These are phyloP conservation scores for Neodon shergylaensis DNA, from an alignment of 2,113 vertebrate species.

Conservation along the genomic window DNA sequence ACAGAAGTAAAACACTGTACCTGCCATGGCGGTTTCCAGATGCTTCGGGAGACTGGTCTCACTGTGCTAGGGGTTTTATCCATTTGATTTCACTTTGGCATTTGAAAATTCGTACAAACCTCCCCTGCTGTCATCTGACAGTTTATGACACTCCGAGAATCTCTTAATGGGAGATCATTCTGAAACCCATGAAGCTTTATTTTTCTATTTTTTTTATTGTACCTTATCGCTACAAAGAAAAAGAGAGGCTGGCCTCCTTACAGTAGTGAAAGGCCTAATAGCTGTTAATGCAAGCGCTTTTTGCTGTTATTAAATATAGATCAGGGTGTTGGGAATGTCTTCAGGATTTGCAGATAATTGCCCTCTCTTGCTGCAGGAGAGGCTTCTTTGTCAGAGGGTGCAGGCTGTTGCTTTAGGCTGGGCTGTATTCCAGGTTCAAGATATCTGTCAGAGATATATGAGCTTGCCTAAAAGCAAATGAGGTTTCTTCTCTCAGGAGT, in stretches of 20 bases:
- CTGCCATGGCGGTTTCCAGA: not conserved
- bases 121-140: slow-evolving; percentile 21
- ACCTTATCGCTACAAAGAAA: slow-evolving; percentile 4
- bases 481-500: not conserved
- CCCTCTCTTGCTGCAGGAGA: not conserved
- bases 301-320: slow-evolving; percentile 68
- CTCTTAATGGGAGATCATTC: slow-evolving; percentile 54
- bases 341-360: slow-evolving; percentile 26
- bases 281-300: slow-evolving; percentile 38
- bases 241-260: not conserved
- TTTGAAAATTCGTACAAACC: slow-evolving; percentile 37
- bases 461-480: not conserved
- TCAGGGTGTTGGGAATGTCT: slow-evolving; percentile 23
- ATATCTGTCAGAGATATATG: not conserved
- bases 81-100: slow-evolving; percentile 10
- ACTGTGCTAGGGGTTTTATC: not conserved
- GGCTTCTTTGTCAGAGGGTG: not conserved
- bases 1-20: not conserved
- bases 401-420: not conserved
- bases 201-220: slow-evolving; percentile 32
- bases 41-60: not conserved
- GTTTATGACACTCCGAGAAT: not conserved
- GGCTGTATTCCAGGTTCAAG: slow-evolving; percentile 13
- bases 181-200: slow-evolving; percentile 31
- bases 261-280: not conserved